Conservation (phyloP, 2,888 invertebrate species). For the Bombyx huttoni region DNA sequence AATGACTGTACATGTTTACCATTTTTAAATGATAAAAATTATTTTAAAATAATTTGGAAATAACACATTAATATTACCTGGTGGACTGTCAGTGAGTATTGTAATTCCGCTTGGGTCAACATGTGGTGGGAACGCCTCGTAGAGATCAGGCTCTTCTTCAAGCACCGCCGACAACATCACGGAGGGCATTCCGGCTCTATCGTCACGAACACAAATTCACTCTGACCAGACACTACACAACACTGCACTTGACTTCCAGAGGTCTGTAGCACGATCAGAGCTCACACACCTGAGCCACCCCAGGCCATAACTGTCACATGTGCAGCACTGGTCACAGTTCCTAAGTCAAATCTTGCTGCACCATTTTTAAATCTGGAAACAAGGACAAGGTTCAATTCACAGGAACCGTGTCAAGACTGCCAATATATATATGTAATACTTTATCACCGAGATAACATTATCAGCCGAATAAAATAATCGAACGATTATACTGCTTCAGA, state of each 20-base stretch:
- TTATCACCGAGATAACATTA: conserved; percentile 34
- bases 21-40: neutral
- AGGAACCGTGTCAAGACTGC: conserved; percentile 27
- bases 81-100: conserved; percentile 77
- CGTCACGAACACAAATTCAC: conserved; percentile 42
- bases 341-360: conserved; percentile 73
- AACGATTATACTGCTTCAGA: conserved; percentile 30
- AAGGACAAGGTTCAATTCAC: conserved; percentile 37
- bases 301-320: conserved; percentile 43
- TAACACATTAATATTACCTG: conserved; percentile 35
- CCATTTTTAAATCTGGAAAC: conserved; percentile 69
- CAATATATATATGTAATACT: conserved; percentile 21
- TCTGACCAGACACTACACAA: conserved; percentile 56
- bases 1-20: too few relatives aligned
- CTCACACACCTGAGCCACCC: conserved; percentile 53
- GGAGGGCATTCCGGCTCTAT: conserved; percentile 66
- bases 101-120: conserved; percentile 86
- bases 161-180: conserved; percentile 81
- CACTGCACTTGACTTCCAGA: conserved; percentile 47
- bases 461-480: conserved; percentile 29
- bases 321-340: conserved; percentile 27
- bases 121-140: conserved; percentile 85
- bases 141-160: conserved; percentile 82
- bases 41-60: neutral
- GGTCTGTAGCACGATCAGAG: conserved; percentile 37